Evolutionary conservation across 2,888 invertebrate genomes (phyloP), one percentile per base, ranked within the genome.

Genomic region (Netelia inedita): DNA sequence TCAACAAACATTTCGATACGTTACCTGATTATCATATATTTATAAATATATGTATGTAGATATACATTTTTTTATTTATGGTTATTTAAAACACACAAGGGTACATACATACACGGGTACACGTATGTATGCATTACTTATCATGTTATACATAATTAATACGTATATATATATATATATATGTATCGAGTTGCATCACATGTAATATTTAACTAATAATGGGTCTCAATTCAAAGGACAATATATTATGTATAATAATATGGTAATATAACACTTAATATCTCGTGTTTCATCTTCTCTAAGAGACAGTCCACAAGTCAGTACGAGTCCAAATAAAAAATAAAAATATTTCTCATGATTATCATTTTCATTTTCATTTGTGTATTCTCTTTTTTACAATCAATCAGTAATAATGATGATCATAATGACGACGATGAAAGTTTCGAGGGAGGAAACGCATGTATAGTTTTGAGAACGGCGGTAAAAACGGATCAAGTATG

Each of bases 1-100:
- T 89, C 88, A 88, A 90, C 89, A 90, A 89, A 91, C 87, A 88
- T 69, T 76, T 86, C 83, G 86, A 92, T 91, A 91, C 92, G 85
- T 91, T 92, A 92, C 92, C 91, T 92, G 89, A 66, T 3, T 43
- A 73, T 69, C n/a, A 16, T 35, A 35, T 35, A 35, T 35, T 11
- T 69, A 50, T 53, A 35, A 35, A 35, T 68, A 50, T 19, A 10
- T 53, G 2, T 46, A 14, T 46, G 2, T 63, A 2, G 0, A 55
- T 55, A 41, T 57, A 19, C 9, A 59, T 68, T 35, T 50, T 61
- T 68, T 50, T 43, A 72, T 50, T 57, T 65, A 71, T 57, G 21
- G 28, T 80, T 73, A 76, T 76, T 68, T 19, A 28, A 81, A 69
- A 82, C 72, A 68, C 61, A 79, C 69, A 83, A 43, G 74, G 41